A percentile compares a stretch with the other conserved stretches of the same genome.
Conservation (phyloP, 2,888 invertebrate species). For the Anaspis maculata region DNA sequence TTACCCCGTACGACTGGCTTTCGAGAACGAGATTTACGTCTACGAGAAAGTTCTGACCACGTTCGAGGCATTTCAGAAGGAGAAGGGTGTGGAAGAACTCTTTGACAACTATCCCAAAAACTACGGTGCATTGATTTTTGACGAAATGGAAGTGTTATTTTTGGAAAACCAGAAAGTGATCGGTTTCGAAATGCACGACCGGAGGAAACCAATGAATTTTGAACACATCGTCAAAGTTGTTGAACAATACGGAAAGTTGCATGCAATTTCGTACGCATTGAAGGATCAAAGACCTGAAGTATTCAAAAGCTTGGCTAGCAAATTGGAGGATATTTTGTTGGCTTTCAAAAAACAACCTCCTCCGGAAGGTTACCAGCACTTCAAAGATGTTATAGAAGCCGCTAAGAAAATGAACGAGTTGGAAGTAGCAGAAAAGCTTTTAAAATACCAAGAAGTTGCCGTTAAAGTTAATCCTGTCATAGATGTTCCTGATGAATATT, state of each 20-base stretch:
- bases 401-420: too few relatives aligned
- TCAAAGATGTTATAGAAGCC: background rate
- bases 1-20: slow-evolving; percentile 12
- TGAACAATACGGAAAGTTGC: background rate
- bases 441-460: background rate
- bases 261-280: background rate
- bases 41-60: slow-evolving; percentile 20
- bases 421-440: too few relatives aligned
- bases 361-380: too few relatives aligned
- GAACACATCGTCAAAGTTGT: background rate
- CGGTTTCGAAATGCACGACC: slow-evolving; percentile 21
- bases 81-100: slow-evolving; percentile 10
- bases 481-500: background rate
- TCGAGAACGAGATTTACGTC: slow-evolving; percentile 21
- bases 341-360: too few relatives aligned
- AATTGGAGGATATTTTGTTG: background rate
- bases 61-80: slow-evolving; percentile 14
- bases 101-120: slow-evolving; percentile 15
- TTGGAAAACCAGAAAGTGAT: slow-evolving; percentile 23
- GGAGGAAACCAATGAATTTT: slow-evolving; percentile 20
- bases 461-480: background rate
- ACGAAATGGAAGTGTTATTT: slow-evolving; percentile 16
- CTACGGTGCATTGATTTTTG: slow-evolving; percentile 10
- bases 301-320: background rate
- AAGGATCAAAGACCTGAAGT: background rate